Conservation (phyloP, 1,140 invertebrate species). For the Eupeodes corollae region DNA sequence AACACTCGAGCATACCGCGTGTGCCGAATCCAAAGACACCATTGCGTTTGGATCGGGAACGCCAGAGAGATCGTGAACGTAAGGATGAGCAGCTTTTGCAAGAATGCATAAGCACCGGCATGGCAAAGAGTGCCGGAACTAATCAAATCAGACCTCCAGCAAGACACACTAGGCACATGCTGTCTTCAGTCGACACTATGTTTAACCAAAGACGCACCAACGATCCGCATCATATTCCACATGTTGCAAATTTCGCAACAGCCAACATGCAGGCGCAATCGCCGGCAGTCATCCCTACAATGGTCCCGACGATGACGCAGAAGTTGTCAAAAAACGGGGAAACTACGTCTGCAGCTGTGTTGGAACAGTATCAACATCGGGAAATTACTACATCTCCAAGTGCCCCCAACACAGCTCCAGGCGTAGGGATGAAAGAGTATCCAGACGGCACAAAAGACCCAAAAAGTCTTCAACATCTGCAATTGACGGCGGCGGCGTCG, state of each 20-base stretch:
- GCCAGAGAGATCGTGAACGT: slow-evolving; percentile 26
- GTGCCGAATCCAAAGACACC: not conserved
- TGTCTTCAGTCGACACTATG: not conserved
- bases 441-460: slow-evolving; percentile 11
- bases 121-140: slow-evolving; percentile 24
- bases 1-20: slow-evolving; percentile 1
- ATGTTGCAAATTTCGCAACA: not conserved
- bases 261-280: not conserved
- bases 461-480: not conserved
- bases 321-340: slow-evolving; percentile 44
- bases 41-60: slow-evolving; percentile 12
- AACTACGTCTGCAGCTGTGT: slow-evolving; percentile 44
- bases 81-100: slow-evolving; percentile 33
- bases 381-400: slow-evolving; percentile 33
- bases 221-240: not conserved
- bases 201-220: too few relatives aligned
- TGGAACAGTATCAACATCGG: slow-evolving; percentile 33
- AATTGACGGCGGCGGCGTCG: not conserved
- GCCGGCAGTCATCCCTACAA: not conserved
- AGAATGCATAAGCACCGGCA: slow-evolving; percentile 36
- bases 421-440: slow-evolving; percentile 23
- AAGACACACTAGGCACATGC: not conserved
- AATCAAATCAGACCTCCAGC: not conserved
- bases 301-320: not conserved
- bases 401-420: slow-evolving; percentile 21